Percentiles rank a stretch among this genome's conserved stretches.
phyloP scores from a whole-genome alignment of 2,797 vertebrate species.

The Pagetopsis macropterus region DNA sequence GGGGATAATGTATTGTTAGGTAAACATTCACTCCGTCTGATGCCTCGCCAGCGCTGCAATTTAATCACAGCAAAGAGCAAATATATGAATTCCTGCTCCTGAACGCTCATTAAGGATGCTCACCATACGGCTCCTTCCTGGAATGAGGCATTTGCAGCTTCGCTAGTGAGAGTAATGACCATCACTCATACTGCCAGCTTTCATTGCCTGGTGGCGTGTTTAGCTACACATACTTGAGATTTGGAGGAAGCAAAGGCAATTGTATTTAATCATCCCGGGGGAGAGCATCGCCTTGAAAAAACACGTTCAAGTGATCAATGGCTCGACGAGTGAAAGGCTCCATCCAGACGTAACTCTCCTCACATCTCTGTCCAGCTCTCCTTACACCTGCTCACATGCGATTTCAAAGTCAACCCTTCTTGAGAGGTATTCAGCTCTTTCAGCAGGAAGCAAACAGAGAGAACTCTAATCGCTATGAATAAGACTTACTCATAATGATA shows the following conservation, averaged over 20 bases:
- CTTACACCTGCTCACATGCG: slow-evolving; percentile 36
- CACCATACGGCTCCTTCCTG: slow-evolving; percentile 62
- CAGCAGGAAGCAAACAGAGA: background rate
- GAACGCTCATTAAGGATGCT: slow-evolving; percentile 69
- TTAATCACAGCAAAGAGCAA: slow-evolving; percentile 69
- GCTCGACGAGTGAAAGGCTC: slow-evolving; percentile 44
- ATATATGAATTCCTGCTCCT: slow-evolving; percentile 69
- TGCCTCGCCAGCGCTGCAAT: slow-evolving; percentile 48
- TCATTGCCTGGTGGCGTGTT: slow-evolving; percentile 62
- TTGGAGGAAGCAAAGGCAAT: slow-evolving; percentile 58
- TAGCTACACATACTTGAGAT: slow-evolving; percentile 61
- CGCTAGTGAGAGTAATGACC: slow-evolving; percentile 63
- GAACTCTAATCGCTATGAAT: slow-evolving; percentile 13
- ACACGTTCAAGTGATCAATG: slow-evolving; percentile 56
- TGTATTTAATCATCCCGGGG: slow-evolving; percentile 69
- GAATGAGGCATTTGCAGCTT: slow-evolving; percentile 68
- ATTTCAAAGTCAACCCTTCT: background rate
- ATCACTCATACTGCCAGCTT: slow-evolving; percentile 71
- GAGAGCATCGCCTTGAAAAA: slow-evolving; percentile 64
- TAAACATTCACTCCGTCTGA: slow-evolving; percentile 62
- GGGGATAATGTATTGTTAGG: slow-evolving; percentile 58
- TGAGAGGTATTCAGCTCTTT: slow-evolving; percentile 10
- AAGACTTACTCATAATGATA: slow-evolving; percentile 19
- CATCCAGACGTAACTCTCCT: slow-evolving; percentile 17
- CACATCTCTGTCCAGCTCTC: slow-evolving; percentile 35